Conservation (phyloP, 2,113 vertebrate genomes). For the Panthera tigris region DNA sequence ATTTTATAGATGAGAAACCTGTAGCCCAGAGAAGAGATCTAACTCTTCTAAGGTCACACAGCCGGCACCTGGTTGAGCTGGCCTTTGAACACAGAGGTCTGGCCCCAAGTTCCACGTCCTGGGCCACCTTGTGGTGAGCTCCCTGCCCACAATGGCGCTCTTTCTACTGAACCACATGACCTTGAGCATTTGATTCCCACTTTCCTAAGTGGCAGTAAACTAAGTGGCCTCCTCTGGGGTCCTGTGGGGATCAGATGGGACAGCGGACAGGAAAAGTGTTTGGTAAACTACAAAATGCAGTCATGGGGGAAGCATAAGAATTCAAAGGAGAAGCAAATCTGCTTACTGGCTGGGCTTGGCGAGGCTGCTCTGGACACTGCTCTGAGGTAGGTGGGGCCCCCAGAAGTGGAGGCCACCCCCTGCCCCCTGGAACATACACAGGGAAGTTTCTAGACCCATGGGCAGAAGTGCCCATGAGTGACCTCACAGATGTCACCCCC, state of each 20-base stretch:
- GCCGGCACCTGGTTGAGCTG: not conserved
- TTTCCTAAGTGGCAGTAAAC: not conserved
- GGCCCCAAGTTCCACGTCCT: not conserved
- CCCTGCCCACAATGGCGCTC: not conserved
- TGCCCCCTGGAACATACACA: not conserved
- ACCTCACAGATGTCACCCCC: not conserved
- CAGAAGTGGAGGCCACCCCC: not conserved
- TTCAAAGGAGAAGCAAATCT: not conserved
- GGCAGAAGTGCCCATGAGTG: not conserved
- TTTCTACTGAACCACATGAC: not conserved
- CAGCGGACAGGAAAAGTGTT: not conserved
- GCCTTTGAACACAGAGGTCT: not conserved
- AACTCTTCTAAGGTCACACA: not conserved
- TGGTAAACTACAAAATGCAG: not conserved
- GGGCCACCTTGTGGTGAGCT: not conserved
- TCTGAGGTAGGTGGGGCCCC: not conserved
- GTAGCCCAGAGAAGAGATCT: not conserved
- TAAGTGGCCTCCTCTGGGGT: not conserved
- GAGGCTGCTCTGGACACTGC: not conserved
- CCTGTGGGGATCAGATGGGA: not conserved
- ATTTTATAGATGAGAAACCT: not conserved
- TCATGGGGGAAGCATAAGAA: not conserved
- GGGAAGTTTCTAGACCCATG: not conserved
- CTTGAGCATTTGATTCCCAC: not conserved
- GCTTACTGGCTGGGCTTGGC: not conserved